Percentiles rank a stretch among this genome's conserved stretches.
Evolutionary conservation across 2,888 invertebrate species (phyloP).

Genomic region (Phalangium opilio): DNA sequence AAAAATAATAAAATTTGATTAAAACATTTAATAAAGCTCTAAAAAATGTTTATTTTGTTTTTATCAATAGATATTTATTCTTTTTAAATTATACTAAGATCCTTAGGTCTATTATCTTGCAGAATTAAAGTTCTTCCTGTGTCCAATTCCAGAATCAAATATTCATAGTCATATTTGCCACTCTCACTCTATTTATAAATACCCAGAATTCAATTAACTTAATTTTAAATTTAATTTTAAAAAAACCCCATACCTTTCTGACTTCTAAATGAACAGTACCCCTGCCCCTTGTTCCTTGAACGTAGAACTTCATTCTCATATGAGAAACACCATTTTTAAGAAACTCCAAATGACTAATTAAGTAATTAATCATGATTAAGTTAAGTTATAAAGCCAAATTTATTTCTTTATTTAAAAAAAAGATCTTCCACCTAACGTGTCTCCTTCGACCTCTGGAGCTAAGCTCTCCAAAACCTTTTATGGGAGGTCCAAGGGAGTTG

Average conservation of each 20-base stretch:
- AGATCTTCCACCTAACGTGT: conserved; percentile 50
- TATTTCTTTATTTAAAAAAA: too few species aligned
- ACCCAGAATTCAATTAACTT: not conserved
- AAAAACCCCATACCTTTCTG: conserved; percentile 65
- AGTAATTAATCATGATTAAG: not conserved
- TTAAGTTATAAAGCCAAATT: not conserved
- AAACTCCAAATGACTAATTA: conserved; percentile 32
- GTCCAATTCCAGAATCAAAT: too few species aligned
- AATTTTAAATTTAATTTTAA: conserved; percentile 13
- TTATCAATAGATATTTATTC: too few species aligned
- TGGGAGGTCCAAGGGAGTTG: conserved; percentile 73
- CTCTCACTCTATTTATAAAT: too few species aligned
- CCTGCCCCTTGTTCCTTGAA: conserved; percentile 63
- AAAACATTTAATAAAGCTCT: too few species aligned
- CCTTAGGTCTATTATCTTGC: too few species aligned
- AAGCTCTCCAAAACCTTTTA: conserved; percentile 78
- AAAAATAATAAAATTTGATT: too few species aligned
- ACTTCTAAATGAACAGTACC: conserved; percentile 76
- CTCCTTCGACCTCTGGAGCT: conserved; percentile 62
- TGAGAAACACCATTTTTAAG: conserved; percentile 57
- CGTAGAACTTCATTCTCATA: conserved; percentile 77
- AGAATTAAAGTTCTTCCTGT: too few species aligned
- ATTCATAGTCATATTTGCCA: too few species aligned
- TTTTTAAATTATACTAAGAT: too few species aligned
- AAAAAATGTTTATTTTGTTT: too few species aligned